Evolutionary conservation across 2,797 vertebrate species (phyloP), one percentile per base, ranked within the genome.

Genomic region (Anguilla anguilla): DNA sequence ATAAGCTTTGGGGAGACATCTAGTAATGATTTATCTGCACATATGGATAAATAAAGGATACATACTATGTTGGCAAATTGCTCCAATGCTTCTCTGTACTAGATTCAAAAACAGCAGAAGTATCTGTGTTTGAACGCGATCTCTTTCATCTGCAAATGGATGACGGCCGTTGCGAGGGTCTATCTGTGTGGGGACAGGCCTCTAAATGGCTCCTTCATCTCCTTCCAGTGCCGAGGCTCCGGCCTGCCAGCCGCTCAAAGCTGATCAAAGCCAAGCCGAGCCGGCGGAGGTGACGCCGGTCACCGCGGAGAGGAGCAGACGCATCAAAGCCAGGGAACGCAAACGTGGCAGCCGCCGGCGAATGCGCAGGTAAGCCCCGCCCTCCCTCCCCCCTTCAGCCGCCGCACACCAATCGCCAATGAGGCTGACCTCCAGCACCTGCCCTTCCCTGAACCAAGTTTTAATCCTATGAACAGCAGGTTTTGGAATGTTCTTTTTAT

Each of bases 281-380:
- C 51, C 87, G 87, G 83, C 87, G 64, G 89, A 82, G 0, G 31
- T 85, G 0, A 89, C 90, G 82, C 90, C 91, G 49, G 94, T 96
- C 89, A 22, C 89, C 0, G 88, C 91, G 49, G 92, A 92, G 72
- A 91, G 93, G 83, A 95, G 96, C 0, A 96, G 96, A 90, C 96
- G 94, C 90, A 92, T 89, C 28, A 97, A 94, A 91, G 94, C 91
- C 79, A 97, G 95, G 93, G 91, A 95, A 88, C 96, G 91, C 84
- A 96, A 93, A 55, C 96, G 88, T 72, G 93, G 86, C 86, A 91
- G 92, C 35, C 96, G 86, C 46, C 92, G 86, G 89, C 94, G 95
- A 91, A 92, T 94, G 83, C 94, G 87, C 92, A 97, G 97, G 98
- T 99, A 91, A 94, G 96, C 86, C 6, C 0, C 59, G 35, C 35